These are phyloP conservation scores for Phrynosoma blainvillii DNA, from an alignment of 2,113 vertebrate genomes.

Conservation along the genomic window DNA sequence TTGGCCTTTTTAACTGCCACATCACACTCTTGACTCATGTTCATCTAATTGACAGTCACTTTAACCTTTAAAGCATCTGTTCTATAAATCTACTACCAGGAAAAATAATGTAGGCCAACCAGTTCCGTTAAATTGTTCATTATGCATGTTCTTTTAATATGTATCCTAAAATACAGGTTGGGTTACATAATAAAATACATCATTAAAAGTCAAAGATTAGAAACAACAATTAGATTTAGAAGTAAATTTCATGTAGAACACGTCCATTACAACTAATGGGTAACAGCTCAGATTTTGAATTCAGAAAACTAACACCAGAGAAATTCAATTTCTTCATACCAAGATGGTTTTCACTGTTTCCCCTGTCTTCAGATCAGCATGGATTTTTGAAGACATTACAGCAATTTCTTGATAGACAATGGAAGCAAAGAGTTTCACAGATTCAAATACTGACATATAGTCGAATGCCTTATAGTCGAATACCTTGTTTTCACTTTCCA, in stretches of 20 bases:
- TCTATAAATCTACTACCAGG: neutral
- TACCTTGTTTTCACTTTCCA: too few species aligned
- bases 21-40: too few species aligned
- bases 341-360: neutral
- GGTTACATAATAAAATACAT: neutral
- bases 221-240: neutral
- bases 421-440: neutral
- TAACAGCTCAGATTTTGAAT: too few species aligned
- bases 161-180: neutral
- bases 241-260: too few species aligned
- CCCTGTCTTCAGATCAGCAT: neutral
- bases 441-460: too few species aligned
- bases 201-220: neutral
- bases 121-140: neutral
- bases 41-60: neutral
- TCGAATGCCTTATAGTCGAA: too few species aligned
- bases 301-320: neutral
- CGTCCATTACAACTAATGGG: neutral
- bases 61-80: neutral
- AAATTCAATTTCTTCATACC: neutral
- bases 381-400: neutral
- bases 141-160: neutral
- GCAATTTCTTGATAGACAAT: too few species aligned
- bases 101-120: neutral
- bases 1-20: too few species aligned